Base-by-base conservation (phyloP, 2,888 invertebrate species). In the Oscheius myriophilus region DNA sequence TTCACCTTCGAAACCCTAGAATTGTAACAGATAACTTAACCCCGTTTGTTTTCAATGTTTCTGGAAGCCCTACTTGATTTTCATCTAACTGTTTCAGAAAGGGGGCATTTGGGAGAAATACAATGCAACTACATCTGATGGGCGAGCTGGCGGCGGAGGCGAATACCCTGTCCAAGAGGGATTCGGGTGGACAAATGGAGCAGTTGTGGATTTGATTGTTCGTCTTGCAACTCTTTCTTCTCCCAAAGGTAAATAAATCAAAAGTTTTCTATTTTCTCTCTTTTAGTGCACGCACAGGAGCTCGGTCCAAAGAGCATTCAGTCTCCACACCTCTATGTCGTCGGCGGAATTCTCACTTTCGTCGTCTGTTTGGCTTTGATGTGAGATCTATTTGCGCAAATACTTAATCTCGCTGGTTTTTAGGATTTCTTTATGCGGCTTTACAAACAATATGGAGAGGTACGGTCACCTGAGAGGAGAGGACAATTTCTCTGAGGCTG, bases 111-210 rank as follows among this genome's bases (percentile, higher is more conserved):
- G 77, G 75, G 79, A 82, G 61, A 84, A 84, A 68, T 78, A 82
- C 46, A 74, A 77, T 49, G 82, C 82, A 43, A 76, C 74, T n/a
- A 70, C 67, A 55, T 67, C 55, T 51, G 75, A 79, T 58, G 82
- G 82, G 2, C 41, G 63, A 12, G 53, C 73, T 0, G 82, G 82
- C 25, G 72, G 67, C 23, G 82, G 70, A 2, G 70, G 70, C 1
- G 70, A 69, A 33, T 69, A 69, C 33, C 54, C 72, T 59, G 75
- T 78, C 12, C 79, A 84, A 71, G 73, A 80, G 61, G 84, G 84
- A 0, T 84, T 84, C 55, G 84, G 82, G 0, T 84, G 84, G 84
- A 84, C 83, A 9, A 84, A 84, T 59, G 84, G 84, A 1, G 84
- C 79, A 9, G 75, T 79, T n/a, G 58, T 84, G 1, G 82, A 84